A percentile compares a stretch with the other conserved stretches of the same genome.
Evolutionary conservation across 1,140 invertebrate genomes (phyloP).

Genomic region (Brachionus koreanus): DNA sequence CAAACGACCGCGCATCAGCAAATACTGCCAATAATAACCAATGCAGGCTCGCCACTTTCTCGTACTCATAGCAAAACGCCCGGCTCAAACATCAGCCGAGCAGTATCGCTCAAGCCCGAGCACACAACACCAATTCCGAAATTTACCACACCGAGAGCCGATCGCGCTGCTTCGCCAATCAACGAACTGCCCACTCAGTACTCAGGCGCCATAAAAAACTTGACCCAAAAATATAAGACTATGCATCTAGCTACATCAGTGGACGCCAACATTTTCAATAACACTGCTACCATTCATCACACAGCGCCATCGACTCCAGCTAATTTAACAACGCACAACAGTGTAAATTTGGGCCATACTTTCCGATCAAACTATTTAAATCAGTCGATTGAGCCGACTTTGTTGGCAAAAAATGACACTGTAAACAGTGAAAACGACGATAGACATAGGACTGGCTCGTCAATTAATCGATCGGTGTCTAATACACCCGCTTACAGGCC

Average conservation of each 20-base stretch:
- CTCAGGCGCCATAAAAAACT: slow-evolving; percentile 36
- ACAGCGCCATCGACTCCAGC: neutral
- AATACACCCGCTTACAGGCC: slow-evolving; percentile 2
- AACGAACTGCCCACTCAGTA: neutral
- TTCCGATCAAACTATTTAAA: slow-evolving; percentile 7
- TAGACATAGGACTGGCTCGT: neutral
- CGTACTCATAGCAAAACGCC: slow-evolving; percentile 6
- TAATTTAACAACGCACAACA: neutral
- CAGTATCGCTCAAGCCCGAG: neutral
- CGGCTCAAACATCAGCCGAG: neutral
- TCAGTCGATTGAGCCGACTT: neutral
- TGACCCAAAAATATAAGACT: slow-evolving; percentile 41
- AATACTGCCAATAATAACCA: slow-evolving; percentile 1
- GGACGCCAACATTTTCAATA: neutral
- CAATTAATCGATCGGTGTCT: neutral
- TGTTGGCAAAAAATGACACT: neutral
- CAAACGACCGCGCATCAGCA: neutral
- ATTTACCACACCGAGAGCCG: neutral
- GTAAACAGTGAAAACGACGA: slow-evolving; percentile 26
- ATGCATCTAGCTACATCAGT: slow-evolving; percentile 41
- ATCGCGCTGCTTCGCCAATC: neutral
- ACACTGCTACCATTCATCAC: neutral
- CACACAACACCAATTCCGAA: neutral
- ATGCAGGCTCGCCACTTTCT: neutral
- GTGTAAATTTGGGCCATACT: neutral